Base-by-base conservation (phyloP, 2,888 invertebrate species). In the Venusia cambrica region DNA sequence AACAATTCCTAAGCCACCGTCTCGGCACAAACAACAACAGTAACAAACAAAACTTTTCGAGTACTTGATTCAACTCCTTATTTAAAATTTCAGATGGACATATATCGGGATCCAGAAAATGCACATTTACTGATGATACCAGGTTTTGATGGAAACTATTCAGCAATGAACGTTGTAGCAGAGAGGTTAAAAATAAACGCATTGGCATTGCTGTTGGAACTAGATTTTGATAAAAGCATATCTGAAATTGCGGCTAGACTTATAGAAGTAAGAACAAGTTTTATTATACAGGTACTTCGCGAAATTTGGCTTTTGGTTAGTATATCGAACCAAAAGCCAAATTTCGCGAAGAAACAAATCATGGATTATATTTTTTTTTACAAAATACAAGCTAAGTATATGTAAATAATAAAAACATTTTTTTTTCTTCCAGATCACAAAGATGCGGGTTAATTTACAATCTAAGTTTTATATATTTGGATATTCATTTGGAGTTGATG, bases 401-500 rank as follows among this genome's bases (percentile, higher is more conserved):
- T n/a, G n/a, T n/a, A n/a, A n/a, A n/a, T n/a, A n/a, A n/a, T n/a
- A n/a, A n/a, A n/a, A n/a, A n/a, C n/a, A n/a, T n/a, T n/a, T n/a
- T n/a, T n/a, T n/a, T n/a, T 5, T 19, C n/a, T 51, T 49, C 9
- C 34, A 59, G 59, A 34, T 39, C 14, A 13, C 55, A 4, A 51
- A 47, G 22, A 45, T 25, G 4, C 39, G 47, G 9, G 38, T 53
- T 5, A 26, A 49, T 8, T 5, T 56, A 0, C 51, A 51, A 25
- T 42, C 46, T 2, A 58, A 53, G 15, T 59, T 59, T 26, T 51
- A 59, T 30, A 22, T 62, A 6, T 38, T 62, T 36, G 16, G 14
- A 9, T 25, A 25, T 9, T 25, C 25, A 3, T 25, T 25, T 15
- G 25, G 25, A n/a, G 25, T 25, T 5, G 16, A 25, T n/a, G n/a